A percentile compares a stretch with the other conserved stretches of the same genome.
phyloP scores from a whole-genome alignment of 2,888 invertebrate genomes.

The Drosophila leonis region DNA sequence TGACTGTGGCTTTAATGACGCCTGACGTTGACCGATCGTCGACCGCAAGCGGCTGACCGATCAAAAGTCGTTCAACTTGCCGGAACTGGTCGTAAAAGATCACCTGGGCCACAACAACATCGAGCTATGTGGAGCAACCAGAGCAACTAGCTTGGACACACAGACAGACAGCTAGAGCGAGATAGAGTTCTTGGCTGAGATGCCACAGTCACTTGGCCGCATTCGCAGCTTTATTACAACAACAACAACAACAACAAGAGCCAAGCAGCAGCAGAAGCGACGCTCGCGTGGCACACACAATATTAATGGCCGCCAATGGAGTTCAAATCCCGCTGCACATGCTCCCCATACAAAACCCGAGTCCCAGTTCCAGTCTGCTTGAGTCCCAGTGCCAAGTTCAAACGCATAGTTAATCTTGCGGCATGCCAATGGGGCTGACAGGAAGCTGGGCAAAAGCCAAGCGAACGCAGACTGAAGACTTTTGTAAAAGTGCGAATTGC shows the following conservation, averaged over 20 bases:
- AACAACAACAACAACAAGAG: conserved; percentile 14
- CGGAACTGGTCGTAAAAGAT: conserved; percentile 82
- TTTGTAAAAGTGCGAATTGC: conserved; percentile 45
- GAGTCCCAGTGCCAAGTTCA: conserved; percentile 37
- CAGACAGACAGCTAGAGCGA: conserved; percentile 10
- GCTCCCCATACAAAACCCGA: conserved; percentile 5
- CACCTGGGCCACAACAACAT: conserved; percentile 65
- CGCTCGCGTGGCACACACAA: conserved; percentile 66
- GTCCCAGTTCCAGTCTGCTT: not conserved
- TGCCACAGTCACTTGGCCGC: conserved; percentile 57
- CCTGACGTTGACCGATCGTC: conserved; percentile 83
- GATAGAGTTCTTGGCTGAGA: conserved; percentile 34
- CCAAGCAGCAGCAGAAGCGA: conserved; percentile 25
- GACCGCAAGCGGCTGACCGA: conserved; percentile 81
- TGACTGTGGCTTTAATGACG: conserved; percentile 70
- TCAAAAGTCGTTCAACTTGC: conserved; percentile 82
- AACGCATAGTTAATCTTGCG: conserved; percentile 68
- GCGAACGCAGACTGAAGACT: conserved; percentile 31
- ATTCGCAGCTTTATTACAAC: conserved; percentile 54
- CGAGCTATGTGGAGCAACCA: conserved; percentile 69
- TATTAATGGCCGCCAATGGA: conserved; percentile 76
- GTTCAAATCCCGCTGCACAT: conserved; percentile 56
- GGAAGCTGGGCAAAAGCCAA: conserved; percentile 39
- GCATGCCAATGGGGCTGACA: conserved; percentile 50
- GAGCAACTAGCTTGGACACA: conserved; percentile 23